Base-by-base conservation (phyloP, 2,888 invertebrate species). In the Cephus sareptanus region DNA sequence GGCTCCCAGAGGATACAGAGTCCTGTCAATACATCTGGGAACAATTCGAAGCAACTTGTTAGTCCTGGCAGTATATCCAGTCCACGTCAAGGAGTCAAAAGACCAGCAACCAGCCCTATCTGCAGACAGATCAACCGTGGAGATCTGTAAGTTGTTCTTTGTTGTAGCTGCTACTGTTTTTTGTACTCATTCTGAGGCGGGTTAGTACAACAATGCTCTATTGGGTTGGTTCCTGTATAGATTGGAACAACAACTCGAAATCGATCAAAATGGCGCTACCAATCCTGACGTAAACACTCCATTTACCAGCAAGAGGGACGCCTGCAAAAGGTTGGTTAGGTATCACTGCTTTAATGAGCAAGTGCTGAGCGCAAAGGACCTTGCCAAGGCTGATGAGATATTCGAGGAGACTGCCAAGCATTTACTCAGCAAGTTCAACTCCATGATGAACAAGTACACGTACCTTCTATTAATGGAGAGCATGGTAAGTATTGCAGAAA, bases 291-390 rank as follows among this genome's bases (percentile, higher is more conserved):
- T 94, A 75, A 94, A 94, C 81, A 94, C 94, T 77, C 95, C 96
- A 30, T 97, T 96, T 89, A 92, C 93, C 80, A 94, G 94, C 85
- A 95, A 94, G 85, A 94, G 94, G 80, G 96, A 97, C 88, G 96
- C 96, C 0, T 96, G 96, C 83, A 95, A 95, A 87, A 93, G 96
- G 76, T 92, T 97, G 75, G 93, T 96, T 77, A 93, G 93, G 81
- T 97, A 96, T 91, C 97, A 97, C 90, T 96, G 96, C 81, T 94
- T 95, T 91, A 95, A 96, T 87, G 94, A 94, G 84, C 93, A 94
- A 77, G 94, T 94, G 71, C 92, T 94, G 68, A 93, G 93, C 75
- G 92, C 94, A 81, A 94, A 95, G 81, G 94, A 95, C 87, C 92
- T 94, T 78, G 93, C 93, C 77, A 95, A 95, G 84, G 95, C 95